Conservation (phyloP, 2,113 vertebrate species). For the Pseudopodoces humilis region DNA sequence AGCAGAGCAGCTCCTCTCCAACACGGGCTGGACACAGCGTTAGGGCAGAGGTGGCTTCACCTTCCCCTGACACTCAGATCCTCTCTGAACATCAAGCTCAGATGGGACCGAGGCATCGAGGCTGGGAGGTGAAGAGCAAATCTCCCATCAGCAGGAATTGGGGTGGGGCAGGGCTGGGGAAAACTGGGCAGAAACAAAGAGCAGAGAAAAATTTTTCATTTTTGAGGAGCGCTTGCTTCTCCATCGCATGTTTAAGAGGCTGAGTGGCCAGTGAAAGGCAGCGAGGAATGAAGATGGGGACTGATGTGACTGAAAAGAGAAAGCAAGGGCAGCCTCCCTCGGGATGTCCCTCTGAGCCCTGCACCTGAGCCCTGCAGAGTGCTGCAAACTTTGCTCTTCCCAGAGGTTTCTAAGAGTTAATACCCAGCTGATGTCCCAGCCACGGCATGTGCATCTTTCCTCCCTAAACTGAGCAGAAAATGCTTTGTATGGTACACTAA, state of each 20-base stretch:
- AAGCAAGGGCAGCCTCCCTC: not conserved
- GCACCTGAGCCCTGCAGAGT: not conserved
- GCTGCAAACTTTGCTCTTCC: not conserved
- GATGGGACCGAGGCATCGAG: rapidly evolving
- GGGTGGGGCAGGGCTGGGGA: not conserved
- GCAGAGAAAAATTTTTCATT: not conserved
- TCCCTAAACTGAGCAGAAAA: not conserved
- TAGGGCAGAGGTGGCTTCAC: not conserved
- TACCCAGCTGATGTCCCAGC: not conserved
- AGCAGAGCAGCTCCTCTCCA: rapidly evolving
- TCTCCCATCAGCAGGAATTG: not conserved
- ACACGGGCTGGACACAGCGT: rapidly evolving
- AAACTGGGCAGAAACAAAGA: not conserved
- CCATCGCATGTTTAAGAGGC: not conserved
- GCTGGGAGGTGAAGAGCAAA: not conserved
- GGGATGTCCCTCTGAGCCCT: not conserved
- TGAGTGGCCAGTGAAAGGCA: not conserved
- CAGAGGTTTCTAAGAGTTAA: not conserved
- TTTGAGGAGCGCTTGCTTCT: not conserved
- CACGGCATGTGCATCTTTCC: not conserved
- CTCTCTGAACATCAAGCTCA: not conserved
- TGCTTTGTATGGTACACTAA: not conserved
- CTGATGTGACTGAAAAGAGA: not conserved
- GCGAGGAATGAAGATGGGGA: not conserved
- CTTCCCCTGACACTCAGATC: not conserved